Evolutionary conservation across 2,797 vertebrate genomes (phyloP), one percentile per base, ranked within the genome.

Genomic region (Rallus crepitans): DNA sequence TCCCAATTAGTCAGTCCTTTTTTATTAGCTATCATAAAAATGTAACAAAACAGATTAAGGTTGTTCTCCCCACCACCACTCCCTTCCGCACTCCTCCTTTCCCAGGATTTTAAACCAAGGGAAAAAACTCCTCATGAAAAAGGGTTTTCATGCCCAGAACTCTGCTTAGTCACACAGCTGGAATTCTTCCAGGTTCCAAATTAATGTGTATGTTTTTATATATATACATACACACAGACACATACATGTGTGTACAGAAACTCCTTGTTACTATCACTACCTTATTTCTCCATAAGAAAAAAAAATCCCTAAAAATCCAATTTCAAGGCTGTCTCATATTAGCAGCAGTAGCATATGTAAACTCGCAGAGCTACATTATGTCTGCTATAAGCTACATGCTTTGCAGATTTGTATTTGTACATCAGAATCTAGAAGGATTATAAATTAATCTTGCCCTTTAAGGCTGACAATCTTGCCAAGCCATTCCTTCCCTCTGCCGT

Each of bases 391-490:
- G 12, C 47, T 23, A 79, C 63, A 37, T 4, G 42, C 42, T 94
- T 86, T 93, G 77, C 63, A 95, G 76, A 80, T 75, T 85, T 94
- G 65, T 80, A 16, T 81, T 82, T 90, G 69, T 28, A 60, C 60
- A 61, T 88, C 81, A 83, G 52, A 79, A 93, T 91, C 75, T 82
- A 45, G 79, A 78, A 94, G 93, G 86, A 96, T 93, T 96, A 92
- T 94, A 92, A 94, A 96, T 93, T 95, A 97, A 96, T 97, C 96
- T 95, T 72, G 86, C 83, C 91, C 77, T 96, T 77, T 73, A 87
- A 95, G 66, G 66, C 55, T 87, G 65, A 64, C 56, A 70, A n/a
- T 87, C 83, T 95, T 96, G 93, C 93, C 94, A 83, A 95, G 68
- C 77, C 73, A 70, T 93, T 89, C 91, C 60, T 96, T 86, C 48